Conservation (phyloP, 1,140 invertebrate species). For the Lutraria rhynchaena region DNA sequence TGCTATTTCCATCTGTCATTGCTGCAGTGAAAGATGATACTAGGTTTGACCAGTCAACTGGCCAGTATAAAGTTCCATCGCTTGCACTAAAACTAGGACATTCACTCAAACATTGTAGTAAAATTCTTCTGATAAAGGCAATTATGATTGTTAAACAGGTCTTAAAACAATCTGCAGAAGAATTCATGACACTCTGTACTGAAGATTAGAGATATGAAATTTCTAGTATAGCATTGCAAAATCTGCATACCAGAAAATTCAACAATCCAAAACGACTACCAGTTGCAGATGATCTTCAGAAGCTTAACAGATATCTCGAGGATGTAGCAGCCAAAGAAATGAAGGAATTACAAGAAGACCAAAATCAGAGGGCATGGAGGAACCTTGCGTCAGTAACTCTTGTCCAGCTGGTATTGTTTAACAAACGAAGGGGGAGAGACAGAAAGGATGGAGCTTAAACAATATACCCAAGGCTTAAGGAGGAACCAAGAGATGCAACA, state of each 20-base stretch:
- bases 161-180: background rate
- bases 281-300: conserved; percentile 39
- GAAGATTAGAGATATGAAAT: conserved; percentile 43
- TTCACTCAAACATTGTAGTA: no score
- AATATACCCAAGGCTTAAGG: no score
- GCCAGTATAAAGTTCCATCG: no score
- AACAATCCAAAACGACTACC: no score
- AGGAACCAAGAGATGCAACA: no score
- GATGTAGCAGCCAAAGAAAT: no score
- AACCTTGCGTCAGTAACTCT: conserved; percentile 18
- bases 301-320: conserved; percentile 21
- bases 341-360: no score
- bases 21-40: background rate
- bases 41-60: conserved; percentile 16
- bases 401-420: conserved; percentile 46
- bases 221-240: conserved; percentile 16
- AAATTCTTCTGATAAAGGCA: conserved; percentile 1
- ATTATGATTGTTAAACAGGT: background rate
- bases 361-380: background rate
- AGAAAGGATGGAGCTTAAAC: conserved; percentile 6
- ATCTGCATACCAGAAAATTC: no score
- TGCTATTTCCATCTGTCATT: conserved; percentile 4
- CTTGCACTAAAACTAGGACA: no score
- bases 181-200: conserved; percentile 8
- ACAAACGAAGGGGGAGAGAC: conserved; percentile 29